Conservation (phyloP, 2,797 vertebrate genomes). For the Galago senegalensis region DNA sequence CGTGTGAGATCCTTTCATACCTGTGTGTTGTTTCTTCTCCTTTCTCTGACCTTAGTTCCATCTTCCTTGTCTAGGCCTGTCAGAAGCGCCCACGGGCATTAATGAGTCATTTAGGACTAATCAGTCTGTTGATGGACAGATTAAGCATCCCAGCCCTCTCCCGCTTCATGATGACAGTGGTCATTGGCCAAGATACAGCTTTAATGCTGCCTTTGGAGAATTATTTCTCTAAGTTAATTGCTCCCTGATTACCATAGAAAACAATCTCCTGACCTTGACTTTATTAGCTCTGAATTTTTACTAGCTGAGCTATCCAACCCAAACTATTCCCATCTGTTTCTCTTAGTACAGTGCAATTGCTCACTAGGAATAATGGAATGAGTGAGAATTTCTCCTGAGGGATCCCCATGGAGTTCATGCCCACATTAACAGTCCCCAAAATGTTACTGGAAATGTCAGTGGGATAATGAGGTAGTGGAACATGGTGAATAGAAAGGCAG, state of each 20-base stretch:
- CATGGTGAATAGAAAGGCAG: background rate
- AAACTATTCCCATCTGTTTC: constrained; percentile 70
- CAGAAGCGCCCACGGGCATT: background rate
- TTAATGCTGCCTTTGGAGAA: constrained; percentile 61
- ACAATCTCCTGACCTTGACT: constrained; percentile 68
- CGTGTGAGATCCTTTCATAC: background rate
- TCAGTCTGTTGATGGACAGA: background rate
- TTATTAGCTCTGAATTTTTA: constrained; percentile 70
- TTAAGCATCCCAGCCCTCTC: background rate
- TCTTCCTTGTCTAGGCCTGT: background rate
- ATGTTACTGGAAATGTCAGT: constrained; percentile 32
- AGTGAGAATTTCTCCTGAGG: constrained; percentile 59
- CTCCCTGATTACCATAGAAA: constrained; percentile 37
- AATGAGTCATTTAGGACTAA: constrained; percentile 27
- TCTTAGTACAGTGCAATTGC: constrained; percentile 42
- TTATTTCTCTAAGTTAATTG: constrained; percentile 57
- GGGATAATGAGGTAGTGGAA: background rate
- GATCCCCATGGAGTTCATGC: constrained; percentile 24
- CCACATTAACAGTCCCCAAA: background rate
- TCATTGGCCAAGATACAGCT: constrained; percentile 34
- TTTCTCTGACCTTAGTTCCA: background rate
- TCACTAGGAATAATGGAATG: constrained; percentile 55
- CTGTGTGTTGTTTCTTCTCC: background rate
- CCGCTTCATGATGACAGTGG: background rate
- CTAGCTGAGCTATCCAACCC: constrained; percentile 60